Evolutionary conservation across 2,113 vertebrate species (phyloP), one percentile per base, ranked within the genome.

Genomic region (Lepidothrix coronata): DNA sequence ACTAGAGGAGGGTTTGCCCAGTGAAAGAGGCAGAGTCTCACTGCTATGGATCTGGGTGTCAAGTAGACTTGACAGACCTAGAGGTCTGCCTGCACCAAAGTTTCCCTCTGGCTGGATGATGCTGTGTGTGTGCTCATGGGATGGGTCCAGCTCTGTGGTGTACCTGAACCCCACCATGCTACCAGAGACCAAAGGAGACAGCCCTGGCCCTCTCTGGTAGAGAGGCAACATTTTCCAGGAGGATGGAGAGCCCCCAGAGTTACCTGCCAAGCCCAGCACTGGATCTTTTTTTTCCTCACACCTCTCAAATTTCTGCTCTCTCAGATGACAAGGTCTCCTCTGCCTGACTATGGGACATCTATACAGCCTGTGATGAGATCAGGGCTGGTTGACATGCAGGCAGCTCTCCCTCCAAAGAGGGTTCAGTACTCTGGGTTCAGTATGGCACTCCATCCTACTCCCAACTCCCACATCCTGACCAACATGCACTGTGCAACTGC

Each of bases 401-500:
- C 41, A 73, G 35, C 39, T 48, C 25, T 70, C 6, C 37, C 44
- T 89, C 22, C 20, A 51, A 27, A 11, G 28, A 62, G 14, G 16
- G 20, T 7, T 86, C 39, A 41, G 39, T 14, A 3, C 6, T 4
- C 8, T 70, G 6, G 13, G 9, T 6, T 24, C 21, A 68, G 0
- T 15, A 44, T 24, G 20, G 5, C 37, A 54, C 10, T 44, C 15
- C 15, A 43, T 28, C 14, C 62, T 83, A 2, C 27, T 68, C 16
- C 44, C 41, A 57, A 18, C 58, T 48, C 41, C 33, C 27, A 33
- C 52, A 65, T 2, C 75, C 8, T 0, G 0, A 43, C 9, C 27
- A 70, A 11, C 11, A n/a, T 4, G 9, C 5, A 14, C 41, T 57
- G 31, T 63, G 48, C 0, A 3, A 3, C 30, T 87, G 55, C 23